Evolutionary conservation across 2,888 invertebrate species (phyloP).

Genomic region (Gerris lacustris): DNA sequence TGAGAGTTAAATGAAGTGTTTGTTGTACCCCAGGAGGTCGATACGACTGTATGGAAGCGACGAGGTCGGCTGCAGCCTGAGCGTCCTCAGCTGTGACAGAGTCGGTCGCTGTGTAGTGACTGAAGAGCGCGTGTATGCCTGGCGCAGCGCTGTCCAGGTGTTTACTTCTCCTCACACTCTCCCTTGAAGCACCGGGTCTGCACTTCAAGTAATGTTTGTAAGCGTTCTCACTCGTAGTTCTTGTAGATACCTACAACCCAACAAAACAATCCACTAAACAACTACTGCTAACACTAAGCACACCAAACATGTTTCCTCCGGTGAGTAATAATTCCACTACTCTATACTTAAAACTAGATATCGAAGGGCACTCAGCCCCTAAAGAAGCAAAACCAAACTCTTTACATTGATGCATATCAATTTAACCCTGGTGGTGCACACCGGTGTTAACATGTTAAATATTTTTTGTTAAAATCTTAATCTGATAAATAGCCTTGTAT

Average conservation of each 20-base stretch:
- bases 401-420: too few relatives aligned
- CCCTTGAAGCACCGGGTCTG: conserved; percentile 75
- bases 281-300: too few relatives aligned
- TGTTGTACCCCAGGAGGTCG: conserved; percentile 55
- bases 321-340: too few relatives aligned
- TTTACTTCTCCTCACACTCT: conserved; percentile 79
- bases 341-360: too few relatives aligned
- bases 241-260: conserved; percentile 45
- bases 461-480: too few relatives aligned
- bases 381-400: too few relatives aligned
- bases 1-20: too few relatives aligned
- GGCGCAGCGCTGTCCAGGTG: conserved; percentile 45
- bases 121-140: conserved; percentile 52
- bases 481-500: too few relatives aligned
- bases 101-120: conserved; percentile 31
- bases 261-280: conserved; percentile 19
- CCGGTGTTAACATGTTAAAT: too few relatives aligned
- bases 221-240: conserved; percentile 70
- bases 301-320: too few relatives aligned
- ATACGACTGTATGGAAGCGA: conserved; percentile 60
- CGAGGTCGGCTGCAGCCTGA: conserved; percentile 32
- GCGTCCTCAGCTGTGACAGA: conserved; percentile 29
- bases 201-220: conserved; percentile 82
- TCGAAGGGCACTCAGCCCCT: too few relatives aligned
- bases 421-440: too few relatives aligned